Percentiles rank a stretch among this genome's conserved stretches.
phyloP scores from a whole-genome alignment of 2,888 invertebrate species.

The Phaonia tiefii region DNA sequence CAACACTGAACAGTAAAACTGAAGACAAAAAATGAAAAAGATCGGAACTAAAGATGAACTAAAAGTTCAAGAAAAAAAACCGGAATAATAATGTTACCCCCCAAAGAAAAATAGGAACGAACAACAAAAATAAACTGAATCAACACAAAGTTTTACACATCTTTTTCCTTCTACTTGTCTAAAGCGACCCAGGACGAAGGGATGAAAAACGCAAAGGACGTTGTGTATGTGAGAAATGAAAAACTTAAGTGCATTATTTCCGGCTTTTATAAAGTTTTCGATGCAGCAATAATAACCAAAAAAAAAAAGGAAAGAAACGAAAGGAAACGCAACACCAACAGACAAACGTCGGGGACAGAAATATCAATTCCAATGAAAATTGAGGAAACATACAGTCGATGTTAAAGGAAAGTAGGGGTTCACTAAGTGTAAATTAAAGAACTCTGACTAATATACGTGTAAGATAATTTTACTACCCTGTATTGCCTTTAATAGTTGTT shows the following conservation, averaged over 20 bases:
- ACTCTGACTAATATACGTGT: too few species aligned
- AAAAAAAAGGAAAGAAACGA: constrained; percentile 29
- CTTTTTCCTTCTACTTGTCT: too few species aligned
- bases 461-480: too few species aligned
- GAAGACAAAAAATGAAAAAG: constrained; percentile 41
- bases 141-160: constrained; percentile 58
- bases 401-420: neutral
- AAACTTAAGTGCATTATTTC: constrained; percentile 75
- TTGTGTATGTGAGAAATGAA: neutral
- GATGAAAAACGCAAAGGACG: constrained; percentile 27
- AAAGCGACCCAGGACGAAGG: too few species aligned
- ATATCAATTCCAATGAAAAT: constrained; percentile 31
- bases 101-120: constrained; percentile 16
- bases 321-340: neutral
- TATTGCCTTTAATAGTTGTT: too few species aligned
- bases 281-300: constrained; percentile 58
- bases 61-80: constrained; percentile 29
- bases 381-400: neutral
- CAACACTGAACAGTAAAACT: neutral
- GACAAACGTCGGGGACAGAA: constrained; percentile 13
- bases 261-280: constrained; percentile 74
- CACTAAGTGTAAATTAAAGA: too few species aligned
- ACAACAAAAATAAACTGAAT: constrained; percentile 7
- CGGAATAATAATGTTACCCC: constrained; percentile 21
- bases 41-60: constrained; percentile 30